These are phyloP conservation scores for Corydoras maculifer DNA, from an alignment of 2,113 vertebrate genomes.

Conservation along the genomic window DNA sequence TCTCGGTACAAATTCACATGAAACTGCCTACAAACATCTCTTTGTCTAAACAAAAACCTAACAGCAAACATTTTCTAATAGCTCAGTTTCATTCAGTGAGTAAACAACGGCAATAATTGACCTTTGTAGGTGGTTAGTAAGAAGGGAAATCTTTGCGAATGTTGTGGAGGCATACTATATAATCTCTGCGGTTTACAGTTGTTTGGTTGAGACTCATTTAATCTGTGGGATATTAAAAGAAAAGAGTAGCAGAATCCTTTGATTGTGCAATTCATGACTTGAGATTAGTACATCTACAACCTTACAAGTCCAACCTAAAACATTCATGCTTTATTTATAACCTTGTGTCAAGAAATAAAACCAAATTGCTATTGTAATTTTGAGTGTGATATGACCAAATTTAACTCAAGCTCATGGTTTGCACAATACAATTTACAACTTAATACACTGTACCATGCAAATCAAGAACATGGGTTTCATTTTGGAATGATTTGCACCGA, in stretches of 20 bases:
- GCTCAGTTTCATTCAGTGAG: background rate
- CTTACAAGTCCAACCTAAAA: background rate
- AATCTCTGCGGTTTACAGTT: too few relatives aligned
- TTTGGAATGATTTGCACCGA: too few relatives aligned
- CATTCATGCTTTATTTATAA: background rate
- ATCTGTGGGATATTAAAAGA: background rate
- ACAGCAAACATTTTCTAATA: background rate
- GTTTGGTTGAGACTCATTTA: too few relatives aligned
- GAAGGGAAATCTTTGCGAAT: too few relatives aligned
- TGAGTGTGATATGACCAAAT: too few relatives aligned
- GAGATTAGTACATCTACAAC: background rate
- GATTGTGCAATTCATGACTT: background rate
- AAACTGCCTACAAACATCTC: constrained; percentile 27
- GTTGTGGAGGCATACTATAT: too few relatives aligned
- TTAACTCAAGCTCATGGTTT: too few relatives aligned
- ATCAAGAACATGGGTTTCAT: too few relatives aligned
- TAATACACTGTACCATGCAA: too few relatives aligned
- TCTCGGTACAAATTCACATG: constrained; percentile 9
- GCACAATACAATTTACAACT: too few relatives aligned
- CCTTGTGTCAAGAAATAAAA: too few relatives aligned
- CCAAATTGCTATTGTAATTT: too few relatives aligned
- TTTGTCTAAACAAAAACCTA: constrained; percentile 27
- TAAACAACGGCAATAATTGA: constrained; percentile 11
- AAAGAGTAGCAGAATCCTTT: constrained; percentile 1
- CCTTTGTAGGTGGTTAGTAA: background rate